These are phyloP conservation scores for Hyles euphorbiae DNA, from an alignment of 1,140 invertebrate genomes.

Conservation along the genomic window DNA sequence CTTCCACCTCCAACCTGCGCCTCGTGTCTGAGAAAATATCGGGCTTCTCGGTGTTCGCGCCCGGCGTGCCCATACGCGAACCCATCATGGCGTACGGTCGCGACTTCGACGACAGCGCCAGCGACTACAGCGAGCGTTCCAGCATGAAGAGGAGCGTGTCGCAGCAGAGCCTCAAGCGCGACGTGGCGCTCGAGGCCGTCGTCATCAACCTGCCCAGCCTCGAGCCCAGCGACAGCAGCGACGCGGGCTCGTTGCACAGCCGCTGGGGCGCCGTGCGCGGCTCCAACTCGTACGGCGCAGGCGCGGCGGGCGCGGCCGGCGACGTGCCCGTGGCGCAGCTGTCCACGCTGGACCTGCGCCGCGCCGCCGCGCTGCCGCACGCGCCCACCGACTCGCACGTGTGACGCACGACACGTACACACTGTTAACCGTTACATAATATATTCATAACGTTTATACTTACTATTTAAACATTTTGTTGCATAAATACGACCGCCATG, in stretches of 20 bases:
- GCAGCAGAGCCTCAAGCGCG: conserved; percentile 57
- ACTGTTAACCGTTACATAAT: neutral
- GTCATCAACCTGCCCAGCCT: conserved; percentile 60
- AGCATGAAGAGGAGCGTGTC: conserved; percentile 53
- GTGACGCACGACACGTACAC: conserved; percentile 11
- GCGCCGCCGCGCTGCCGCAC: conserved; percentile 20
- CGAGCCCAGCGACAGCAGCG: conserved; percentile 28
- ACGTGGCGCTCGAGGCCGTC: conserved; percentile 54
- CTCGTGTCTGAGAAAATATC: conserved; percentile 65
- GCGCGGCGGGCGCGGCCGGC: conserved; percentile 33
- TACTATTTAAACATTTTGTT: neutral
- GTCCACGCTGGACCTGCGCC: conserved; percentile 51
- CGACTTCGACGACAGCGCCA: conserved; percentile 14
- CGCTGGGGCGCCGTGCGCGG: conserved; percentile 56
- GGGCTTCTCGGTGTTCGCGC: conserved; percentile 57
- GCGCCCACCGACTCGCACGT: conserved; percentile 44
- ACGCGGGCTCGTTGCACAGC: conserved; percentile 38
- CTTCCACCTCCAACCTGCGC: conserved; percentile 58
- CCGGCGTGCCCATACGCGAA: conserved; percentile 21
- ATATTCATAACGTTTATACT: neutral
- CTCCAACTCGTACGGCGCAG: conserved; percentile 53
- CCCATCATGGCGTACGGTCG: conserved; percentile 61
- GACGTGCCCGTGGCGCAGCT: conserved; percentile 55
- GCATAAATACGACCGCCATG: too few species aligned
- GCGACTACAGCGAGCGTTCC: conserved; percentile 6